Base-by-base conservation (phyloP, 2,888 invertebrate genomes). In the Standfussiana lucernea region DNA sequence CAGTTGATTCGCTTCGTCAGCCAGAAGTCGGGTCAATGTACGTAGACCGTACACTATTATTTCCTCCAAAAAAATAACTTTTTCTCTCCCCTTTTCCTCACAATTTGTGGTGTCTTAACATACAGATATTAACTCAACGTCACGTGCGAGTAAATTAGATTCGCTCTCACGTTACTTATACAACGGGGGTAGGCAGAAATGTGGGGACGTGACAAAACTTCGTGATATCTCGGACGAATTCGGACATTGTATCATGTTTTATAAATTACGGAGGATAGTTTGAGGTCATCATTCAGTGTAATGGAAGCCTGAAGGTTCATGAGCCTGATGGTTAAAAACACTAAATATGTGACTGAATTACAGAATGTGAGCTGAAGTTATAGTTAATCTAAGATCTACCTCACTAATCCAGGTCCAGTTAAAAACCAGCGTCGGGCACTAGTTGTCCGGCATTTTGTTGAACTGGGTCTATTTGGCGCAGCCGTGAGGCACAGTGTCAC, bases 81-180 rank as follows among this genome's bases (percentile, higher is more conserved):
- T 77, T 35, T 64, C 21, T n/a, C 21, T 28, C 40, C 47, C 40
- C 28, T 68, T 68, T 37, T 37, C 40, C n/a, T 53, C 40, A 59
- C 28, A n/a, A 15, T 18, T 18, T 37, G n/a, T 59, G n/a, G 35
- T 42, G 35, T 50, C 79, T 42, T 40, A 64, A 77, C 68, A 53
- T 24, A 47, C 47, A 28, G 64, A 78, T 79, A 82, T 79, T 40
- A 79, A 40, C 53, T 66, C 53, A 45, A n/a, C 32, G 24, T 28
- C 79, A 80, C 59, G 79, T 77, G 67, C 61, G 13, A 35, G 24
- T 67, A 67, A 80, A 84, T 84, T 79, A 84, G 72, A 72, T 84
- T 84, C 56, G 10, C 62, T 84, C 62, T 78, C 84, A 67, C 21
- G 80, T 56, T 62, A 37, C 56, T 56, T 37, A 32, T 50, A 56